These are phyloP conservation scores for Chaenodraco wilsoni DNA, from an alignment of 2,797 vertebrate genomes.

Conservation along the genomic window DNA sequence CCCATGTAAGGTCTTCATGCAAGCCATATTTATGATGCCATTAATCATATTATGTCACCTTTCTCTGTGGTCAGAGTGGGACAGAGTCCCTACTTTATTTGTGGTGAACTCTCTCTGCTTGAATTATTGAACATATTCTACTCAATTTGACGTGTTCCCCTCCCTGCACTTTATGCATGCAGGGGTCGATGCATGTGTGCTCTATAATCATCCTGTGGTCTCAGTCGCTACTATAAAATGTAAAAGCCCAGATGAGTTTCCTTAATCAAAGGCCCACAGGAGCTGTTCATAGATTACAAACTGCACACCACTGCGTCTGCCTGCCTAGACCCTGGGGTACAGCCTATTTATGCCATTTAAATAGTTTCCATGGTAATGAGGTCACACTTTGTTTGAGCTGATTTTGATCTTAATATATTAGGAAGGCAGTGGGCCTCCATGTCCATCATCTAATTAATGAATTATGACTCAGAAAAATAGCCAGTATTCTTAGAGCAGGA, in stretches of 20 bases:
- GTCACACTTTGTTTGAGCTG: conserved; percentile 73
- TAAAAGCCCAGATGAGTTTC: conserved; percentile 66
- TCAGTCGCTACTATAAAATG: conserved; percentile 38
- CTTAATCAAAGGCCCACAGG: conserved; percentile 68
- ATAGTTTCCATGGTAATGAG: conserved; percentile 77
- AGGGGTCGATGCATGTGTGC: conserved; percentile 34
- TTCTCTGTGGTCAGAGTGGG: conserved; percentile 6
- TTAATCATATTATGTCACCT: conserved; percentile 18
- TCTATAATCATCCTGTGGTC: conserved; percentile 39
- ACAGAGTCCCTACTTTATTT: conserved; percentile 37
- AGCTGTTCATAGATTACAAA: conserved; percentile 76
- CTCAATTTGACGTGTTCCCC: conserved; percentile 27
- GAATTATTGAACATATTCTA: conserved; percentile 53
- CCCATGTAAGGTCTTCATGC: conserved; percentile 5
- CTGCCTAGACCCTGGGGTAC: conserved; percentile 59
- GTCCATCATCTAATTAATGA: conserved; percentile 81
- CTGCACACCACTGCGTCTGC: conserved; percentile 54
- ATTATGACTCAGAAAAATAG: conserved; percentile 77
- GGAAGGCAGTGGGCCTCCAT: conserved; percentile 68
- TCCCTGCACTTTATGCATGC: conserved; percentile 25
- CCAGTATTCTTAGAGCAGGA: conserved; percentile 63
- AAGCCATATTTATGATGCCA: conserved; percentile 7
- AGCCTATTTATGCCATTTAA: conserved; percentile 73
- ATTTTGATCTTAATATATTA: conserved; percentile 79
- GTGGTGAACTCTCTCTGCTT: conserved; percentile 26